A percentile compares a stretch with the other conserved stretches of the same genome.
Conservation (phyloP, 2,113 vertebrate genomes). For the Bos indicus region DNA sequence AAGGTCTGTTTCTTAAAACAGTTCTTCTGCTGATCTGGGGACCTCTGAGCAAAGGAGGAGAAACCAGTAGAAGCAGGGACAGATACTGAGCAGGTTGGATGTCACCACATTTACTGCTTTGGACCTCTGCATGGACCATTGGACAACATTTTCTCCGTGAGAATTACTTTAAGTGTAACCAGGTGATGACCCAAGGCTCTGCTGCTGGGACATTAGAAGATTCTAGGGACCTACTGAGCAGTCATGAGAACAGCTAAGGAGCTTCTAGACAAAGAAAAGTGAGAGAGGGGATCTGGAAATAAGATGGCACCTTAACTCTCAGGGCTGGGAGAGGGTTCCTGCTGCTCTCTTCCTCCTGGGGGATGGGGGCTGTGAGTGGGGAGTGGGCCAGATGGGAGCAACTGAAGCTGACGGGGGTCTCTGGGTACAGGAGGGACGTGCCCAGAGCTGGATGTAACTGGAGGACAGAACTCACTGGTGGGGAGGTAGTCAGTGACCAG, state of each 20-base stretch:
- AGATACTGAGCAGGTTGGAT: rapidly evolving
- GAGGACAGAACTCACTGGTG: background rate
- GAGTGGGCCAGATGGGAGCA: too few species aligned
- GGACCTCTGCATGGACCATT: rapidly evolving
- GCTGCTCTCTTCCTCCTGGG: background rate
- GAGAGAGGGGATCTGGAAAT: background rate
- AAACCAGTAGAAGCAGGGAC: background rate
- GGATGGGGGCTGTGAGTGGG: background rate
- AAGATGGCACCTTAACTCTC: background rate
- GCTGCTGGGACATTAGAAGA: background rate
- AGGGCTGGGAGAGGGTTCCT: background rate
- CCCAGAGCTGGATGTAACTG: background rate
- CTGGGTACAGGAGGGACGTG: background rate
- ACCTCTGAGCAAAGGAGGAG: background rate
- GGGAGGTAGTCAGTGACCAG: background rate
- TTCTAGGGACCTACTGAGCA: background rate
- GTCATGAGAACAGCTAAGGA: background rate
- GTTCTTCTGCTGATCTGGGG: background rate
- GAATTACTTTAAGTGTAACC: background rate
- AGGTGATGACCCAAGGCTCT: background rate
- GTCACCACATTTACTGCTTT: rapidly evolving
- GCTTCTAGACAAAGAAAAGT: background rate
- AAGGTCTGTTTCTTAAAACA: background rate
- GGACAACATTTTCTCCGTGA: rapidly evolving
- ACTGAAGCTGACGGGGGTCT: rapidly evolving